phyloP scores from a whole-genome alignment of 2,888 invertebrate genomes.

The Aleiodes alternator region DNA sequence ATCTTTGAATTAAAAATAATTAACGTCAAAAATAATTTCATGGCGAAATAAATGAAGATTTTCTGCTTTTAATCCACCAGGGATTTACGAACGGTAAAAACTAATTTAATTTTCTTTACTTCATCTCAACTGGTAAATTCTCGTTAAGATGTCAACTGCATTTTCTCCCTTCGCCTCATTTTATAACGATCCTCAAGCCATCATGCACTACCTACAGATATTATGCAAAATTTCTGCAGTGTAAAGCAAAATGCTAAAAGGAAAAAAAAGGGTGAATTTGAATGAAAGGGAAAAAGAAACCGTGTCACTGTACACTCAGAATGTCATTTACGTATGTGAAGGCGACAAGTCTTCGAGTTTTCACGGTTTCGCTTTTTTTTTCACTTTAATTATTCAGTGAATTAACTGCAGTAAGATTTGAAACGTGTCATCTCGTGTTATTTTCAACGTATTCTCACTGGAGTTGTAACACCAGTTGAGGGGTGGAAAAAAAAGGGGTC shows the following conservation, averaged over 20 bases:
- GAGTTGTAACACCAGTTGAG: neutral
- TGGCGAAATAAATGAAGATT: neutral
- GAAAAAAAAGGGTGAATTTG: slow-evolving; percentile 16
- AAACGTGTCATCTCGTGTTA: slow-evolving; percentile 2
- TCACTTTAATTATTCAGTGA: neutral
- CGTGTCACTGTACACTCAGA: neutral
- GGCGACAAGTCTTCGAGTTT: neutral
- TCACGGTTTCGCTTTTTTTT: no score
- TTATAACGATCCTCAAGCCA: slow-evolving; percentile 36
- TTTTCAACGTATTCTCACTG: neutral
- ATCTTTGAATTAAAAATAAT: no score
- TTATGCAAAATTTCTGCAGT: slow-evolving; percentile 43
- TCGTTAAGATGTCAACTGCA: slow-evolving; percentile 49
- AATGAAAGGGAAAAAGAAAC: neutral
- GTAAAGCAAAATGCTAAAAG: neutral
- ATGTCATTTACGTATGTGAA: neutral
- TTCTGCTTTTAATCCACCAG: slow-evolving; percentile 33
- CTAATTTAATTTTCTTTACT: slow-evolving; percentile 52
- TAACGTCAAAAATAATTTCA: neutral
- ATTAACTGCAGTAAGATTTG: neutral
- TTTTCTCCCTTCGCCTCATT: slow-evolving; percentile 34
- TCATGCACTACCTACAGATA: slow-evolving; percentile 16
- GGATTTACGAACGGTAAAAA: slow-evolving; percentile 40
- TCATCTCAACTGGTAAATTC: slow-evolving; percentile 44
- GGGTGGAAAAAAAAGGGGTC: neutral